Evolutionary conservation across 1,140 invertebrate genomes (phyloP), one percentile per base, ranked within the genome.

Genomic region (Myzus persicae): DNA sequence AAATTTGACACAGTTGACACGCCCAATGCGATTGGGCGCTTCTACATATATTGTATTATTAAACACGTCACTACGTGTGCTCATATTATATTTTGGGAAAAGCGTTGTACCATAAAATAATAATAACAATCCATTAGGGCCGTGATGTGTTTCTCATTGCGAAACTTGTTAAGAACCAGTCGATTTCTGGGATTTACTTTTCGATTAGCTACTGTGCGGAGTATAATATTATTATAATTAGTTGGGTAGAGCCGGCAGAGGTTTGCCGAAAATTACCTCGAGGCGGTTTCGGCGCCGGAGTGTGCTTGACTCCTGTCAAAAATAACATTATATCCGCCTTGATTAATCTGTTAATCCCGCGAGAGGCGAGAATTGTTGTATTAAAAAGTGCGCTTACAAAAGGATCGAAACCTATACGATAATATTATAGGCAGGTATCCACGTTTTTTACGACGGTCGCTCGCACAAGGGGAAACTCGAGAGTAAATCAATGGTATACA

Each of bases 161-260:
- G 84, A 87, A 84, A 46, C 42, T 46, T 87, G 44, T 87, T 87
- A 46, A 87, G 42, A 87, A 87, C 42, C 85, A 44, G 42, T n/a
- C 42, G 48, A 87, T 87, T 87, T 46, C 11, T 87, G 42, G 31
- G 31, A 46, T 87, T 46, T 87, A 20, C 14, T 46, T 31, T 46
- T n/a, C 42, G 42, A 36, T 87, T 87, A 46, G 4, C 81, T 0
- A n/a, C 42, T 82, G 18, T 44, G 84, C 31, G 14, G 20, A 40
- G 38, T 36, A 38, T 84, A 85, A 42, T 85, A 85, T 44, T 42
- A 85, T 46, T 87, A 87, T 87, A 87, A 87, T 87, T 46, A 87
- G 82, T 42, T 42, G n/a, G n/a, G n/a, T n/a, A n/a, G n/a, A n/a
- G n/a, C n/a, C n/a, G n/a, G n/a, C n/a, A 31, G 85, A 87, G 31